Evolutionary conservation across 2,888 invertebrate genomes (phyloP).

Genomic region (Unio delphinus): DNA sequence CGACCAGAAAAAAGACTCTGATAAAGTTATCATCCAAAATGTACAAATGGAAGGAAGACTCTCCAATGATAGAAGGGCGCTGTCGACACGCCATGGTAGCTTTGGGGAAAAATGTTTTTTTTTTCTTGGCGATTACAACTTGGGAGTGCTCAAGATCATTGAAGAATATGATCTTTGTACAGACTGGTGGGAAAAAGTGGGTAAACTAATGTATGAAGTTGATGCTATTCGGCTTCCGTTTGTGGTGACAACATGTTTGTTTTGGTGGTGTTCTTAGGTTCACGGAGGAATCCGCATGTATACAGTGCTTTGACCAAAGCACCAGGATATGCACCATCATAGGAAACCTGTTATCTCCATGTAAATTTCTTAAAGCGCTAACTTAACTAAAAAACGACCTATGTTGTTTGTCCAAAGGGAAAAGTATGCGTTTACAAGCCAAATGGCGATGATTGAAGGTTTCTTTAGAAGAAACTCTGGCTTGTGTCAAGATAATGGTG

Average conservation of each 20-base stretch:
- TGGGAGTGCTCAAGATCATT: slow-evolving; percentile 28
- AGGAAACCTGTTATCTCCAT: slow-evolving; percentile 29
- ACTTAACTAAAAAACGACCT: slow-evolving; percentile 24
- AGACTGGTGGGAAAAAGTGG: slow-evolving; percentile 33
- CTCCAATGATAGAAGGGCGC: slow-evolving; percentile 26
- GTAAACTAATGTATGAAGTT: slow-evolving; percentile 32
- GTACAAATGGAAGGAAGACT: slow-evolving; percentile 34
- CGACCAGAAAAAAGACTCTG: slow-evolving; percentile 16
- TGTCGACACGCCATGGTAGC: slow-evolving; percentile 45
- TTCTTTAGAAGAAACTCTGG: slow-evolving; percentile 39
- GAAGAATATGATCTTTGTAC: slow-evolving; percentile 37
- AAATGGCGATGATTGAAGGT: slow-evolving; percentile 13
- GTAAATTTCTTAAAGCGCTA: slow-evolving; percentile 26
- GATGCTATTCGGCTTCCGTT: slow-evolving; percentile 33
- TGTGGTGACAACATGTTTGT: slow-evolving; percentile 32
- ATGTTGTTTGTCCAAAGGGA: slow-evolving; percentile 30
- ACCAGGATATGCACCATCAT: slow-evolving; percentile 26
- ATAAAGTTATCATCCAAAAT: slow-evolving; percentile 35
- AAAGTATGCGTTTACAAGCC: slow-evolving; percentile 26
- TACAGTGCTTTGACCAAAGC: slow-evolving; percentile 40
- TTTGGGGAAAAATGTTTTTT: slow-evolving; percentile 26
- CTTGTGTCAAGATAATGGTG: slow-evolving; percentile 13
- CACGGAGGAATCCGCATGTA: slow-evolving; percentile 26
- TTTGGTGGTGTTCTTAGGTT: slow-evolving; percentile 42
- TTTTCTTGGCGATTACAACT: slow-evolving; percentile 39